phyloP scores from a whole-genome alignment of 2,113 vertebrate species.

The Chelonoidis abingdonii region DNA sequence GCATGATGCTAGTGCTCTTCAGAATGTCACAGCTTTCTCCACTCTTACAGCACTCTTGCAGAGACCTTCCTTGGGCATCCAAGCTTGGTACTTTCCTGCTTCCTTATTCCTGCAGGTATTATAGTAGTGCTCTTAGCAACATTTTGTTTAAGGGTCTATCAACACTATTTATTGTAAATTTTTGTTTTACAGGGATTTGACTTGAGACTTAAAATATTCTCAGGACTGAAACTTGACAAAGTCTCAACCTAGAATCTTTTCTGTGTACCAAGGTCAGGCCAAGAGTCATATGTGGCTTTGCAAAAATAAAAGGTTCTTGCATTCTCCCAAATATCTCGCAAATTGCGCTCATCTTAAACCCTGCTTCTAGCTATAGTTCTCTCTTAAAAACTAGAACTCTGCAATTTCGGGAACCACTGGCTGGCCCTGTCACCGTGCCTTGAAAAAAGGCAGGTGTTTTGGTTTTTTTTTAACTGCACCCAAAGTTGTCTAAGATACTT shows the following conservation, averaged over 20 bases:
- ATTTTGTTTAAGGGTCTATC: not conserved
- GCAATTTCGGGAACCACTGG: slow-evolving; percentile 25
- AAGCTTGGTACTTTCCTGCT: not conserved
- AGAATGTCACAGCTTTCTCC: slow-evolving; percentile 1
- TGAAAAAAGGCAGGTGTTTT: slow-evolving; percentile 37
- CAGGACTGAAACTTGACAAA: slow-evolving; percentile 5
- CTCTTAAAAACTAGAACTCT: slow-evolving; percentile 21
- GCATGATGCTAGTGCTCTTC: slow-evolving; percentile 62
- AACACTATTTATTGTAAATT: not conserved
- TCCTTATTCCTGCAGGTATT: slow-evolving; percentile 15
- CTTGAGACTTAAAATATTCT: not conserved
- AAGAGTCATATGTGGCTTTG: slow-evolving; percentile 42
- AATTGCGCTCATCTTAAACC: not conserved
- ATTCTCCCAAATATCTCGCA: slow-evolving; percentile 40
- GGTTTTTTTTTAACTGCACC: slow-evolving; percentile 48
- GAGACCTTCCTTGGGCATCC: not conserved
- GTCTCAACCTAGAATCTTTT: slow-evolving; percentile 4
- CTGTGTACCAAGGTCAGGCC: slow-evolving; percentile 43
- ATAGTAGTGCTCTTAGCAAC: not conserved
- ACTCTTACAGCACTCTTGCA: not conserved
- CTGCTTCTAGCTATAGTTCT: not conserved
- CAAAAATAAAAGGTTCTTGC: slow-evolving; percentile 22
- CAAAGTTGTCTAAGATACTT: not conserved
- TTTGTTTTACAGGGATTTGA: slow-evolving; percentile 5
- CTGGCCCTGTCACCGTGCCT: slow-evolving; percentile 36